Conservation (phyloP, 92 coral and sea anemone genomes). For the Palythoa heliodiscus region DNA sequence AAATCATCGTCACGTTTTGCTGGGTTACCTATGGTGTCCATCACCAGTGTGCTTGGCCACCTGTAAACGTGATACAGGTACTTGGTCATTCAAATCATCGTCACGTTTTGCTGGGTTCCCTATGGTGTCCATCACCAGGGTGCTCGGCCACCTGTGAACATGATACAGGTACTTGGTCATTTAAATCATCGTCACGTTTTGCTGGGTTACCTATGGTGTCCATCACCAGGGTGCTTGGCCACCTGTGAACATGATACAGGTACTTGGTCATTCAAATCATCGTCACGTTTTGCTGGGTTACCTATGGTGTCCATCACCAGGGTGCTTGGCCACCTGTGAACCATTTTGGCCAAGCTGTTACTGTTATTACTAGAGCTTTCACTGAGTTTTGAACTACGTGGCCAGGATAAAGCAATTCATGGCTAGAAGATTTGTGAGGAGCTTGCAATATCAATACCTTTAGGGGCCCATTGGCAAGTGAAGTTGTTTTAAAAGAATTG, state of each 20-base stretch:
- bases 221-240: background rate
- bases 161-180: slow-evolving; percentile 57
- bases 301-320: background rate
- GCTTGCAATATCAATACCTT: too few species aligned
- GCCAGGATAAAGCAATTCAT: too few species aligned
- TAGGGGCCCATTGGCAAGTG: too few species aligned
- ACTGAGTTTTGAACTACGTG: too few species aligned
- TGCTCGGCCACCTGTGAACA: slow-evolving; percentile 33
- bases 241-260: slow-evolving; percentile 64
- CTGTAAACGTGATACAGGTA: slow-evolving; percentile 69
- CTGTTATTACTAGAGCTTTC: too few species aligned
- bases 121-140: background rate
- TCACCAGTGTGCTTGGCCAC: background rate
- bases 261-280: background rate
- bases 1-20: too few species aligned
- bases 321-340: background rate
- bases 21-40: background rate
- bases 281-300: background rate
- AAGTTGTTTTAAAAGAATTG: too few species aligned
- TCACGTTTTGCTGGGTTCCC: background rate
- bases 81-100: too few species aligned
- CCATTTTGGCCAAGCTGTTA: background rate
- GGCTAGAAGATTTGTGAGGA: too few species aligned
- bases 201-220: background rate
- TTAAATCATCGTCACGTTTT: too few species aligned